Base-by-base conservation (phyloP, 2,113 vertebrate genomes). In the Struthio camelus region DNA sequence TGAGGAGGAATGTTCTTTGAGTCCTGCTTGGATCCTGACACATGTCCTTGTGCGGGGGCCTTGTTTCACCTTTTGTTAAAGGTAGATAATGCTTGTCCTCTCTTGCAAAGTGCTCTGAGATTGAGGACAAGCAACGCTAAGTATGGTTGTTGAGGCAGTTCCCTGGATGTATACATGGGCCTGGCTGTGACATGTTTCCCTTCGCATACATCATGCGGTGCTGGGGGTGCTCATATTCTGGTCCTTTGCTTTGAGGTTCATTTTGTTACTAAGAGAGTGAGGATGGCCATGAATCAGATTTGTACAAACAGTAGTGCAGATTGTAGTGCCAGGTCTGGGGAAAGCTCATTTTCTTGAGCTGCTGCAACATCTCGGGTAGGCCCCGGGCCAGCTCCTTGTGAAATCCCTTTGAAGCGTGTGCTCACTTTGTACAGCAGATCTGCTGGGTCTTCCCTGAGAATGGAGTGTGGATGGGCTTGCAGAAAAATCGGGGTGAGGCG, bases 161-260 rank as follows among this genome's bases (percentile, higher is more conserved):
- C 50, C 48, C 22, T 40, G 59, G 4, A 10, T 17, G 4, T 28
- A 66, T 42, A 46, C 1, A 0, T 28, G 62, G 82, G 53, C 19
- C 48, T 4, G 2, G 64, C 65, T 0, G 0, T 79, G 71, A 44
- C 0, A 1, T 16, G 48, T 67, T 69, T 73, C 32, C 36, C 48
- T 65, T 32, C 53, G 72, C 0, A 0, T 9, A 24, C 20, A 0
- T 2, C 32, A 8, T 23, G 42, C 42, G 2, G 2, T 32, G 28
- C 22, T 79, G 38, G 30, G 14, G 14, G 44, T 50, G 42, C 75
- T 61, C 4, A 22, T 34, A 14, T 27, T n/a, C 27, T 24, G 40
- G 14, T 34, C 22, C 48, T 7, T 53, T 82, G 40, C 79, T n/a
- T 36, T 53, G 50, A 48, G 61, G 3, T 34, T 66, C 11, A 6